Evolutionary conservation across 2,797 vertebrate species (phyloP).

Genomic region (Myiotriccus ornatus): DNA sequence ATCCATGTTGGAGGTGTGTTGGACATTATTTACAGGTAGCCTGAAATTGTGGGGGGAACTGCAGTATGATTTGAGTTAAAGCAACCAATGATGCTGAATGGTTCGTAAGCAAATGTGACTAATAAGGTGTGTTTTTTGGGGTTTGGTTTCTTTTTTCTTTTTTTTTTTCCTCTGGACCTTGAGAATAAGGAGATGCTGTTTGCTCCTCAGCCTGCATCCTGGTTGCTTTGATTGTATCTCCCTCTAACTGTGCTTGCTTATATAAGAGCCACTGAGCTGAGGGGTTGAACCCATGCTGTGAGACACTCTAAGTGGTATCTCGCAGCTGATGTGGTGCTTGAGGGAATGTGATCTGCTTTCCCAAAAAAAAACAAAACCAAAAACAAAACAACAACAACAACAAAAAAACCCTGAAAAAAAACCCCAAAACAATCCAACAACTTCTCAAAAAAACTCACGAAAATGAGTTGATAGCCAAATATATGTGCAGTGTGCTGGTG

Average conservation of each 20-base stretch:
- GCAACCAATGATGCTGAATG: background rate
- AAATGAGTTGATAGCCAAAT: background rate
- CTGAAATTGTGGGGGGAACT: background rate
- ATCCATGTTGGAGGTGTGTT: background rate
- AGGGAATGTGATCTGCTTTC: background rate
- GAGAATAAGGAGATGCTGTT: background rate
- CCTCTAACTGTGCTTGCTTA: background rate
- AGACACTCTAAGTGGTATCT: background rate
- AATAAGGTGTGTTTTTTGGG: background rate
- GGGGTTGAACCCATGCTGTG: background rate
- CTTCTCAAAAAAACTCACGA: background rate
- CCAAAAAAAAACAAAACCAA: background rate
- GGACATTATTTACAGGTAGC: background rate
- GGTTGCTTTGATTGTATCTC: background rate
- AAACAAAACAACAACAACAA: too few species aligned
- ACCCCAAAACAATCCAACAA: background rate
- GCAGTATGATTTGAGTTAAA: background rate
- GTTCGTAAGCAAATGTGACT: background rate
- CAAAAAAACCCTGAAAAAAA: background rate
- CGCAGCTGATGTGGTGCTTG: background rate
- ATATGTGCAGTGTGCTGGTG: background rate
- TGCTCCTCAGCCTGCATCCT: background rate
- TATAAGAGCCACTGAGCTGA: background rate
- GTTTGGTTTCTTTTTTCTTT: background rate
- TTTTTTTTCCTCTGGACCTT: accelerated